Conservation (phyloP, 2,888 invertebrate species). For the Pyralis farinalis region DNA sequence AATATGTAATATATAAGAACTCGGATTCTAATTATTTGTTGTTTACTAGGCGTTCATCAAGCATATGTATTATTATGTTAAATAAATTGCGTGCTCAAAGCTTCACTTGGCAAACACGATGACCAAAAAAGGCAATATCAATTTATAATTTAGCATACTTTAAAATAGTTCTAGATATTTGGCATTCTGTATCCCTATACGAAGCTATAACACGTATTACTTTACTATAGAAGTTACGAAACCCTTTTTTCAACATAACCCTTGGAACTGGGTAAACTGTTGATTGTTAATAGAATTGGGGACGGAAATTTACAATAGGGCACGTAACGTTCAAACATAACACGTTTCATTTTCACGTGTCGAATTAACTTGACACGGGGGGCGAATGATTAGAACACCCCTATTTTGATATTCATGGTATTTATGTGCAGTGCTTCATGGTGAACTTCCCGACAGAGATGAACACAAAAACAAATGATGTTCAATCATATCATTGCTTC, state of each 20-base stretch:
- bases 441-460: too few relatives aligned
- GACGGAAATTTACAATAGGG: conserved; percentile 61
- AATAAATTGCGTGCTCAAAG: too few relatives aligned
- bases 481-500: too few relatives aligned
- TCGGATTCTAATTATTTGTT: too few relatives aligned
- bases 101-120: too few relatives aligned
- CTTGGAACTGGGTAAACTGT: conserved; percentile 51
- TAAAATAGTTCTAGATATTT: conserved; percentile 2
- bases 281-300: conserved; percentile 57
- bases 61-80: too few relatives aligned
- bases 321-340: conserved; percentile 47
- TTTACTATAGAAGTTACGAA: conserved; percentile 20
- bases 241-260: conserved; percentile 43
- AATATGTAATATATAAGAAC: too few relatives aligned
- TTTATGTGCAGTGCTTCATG: neutral
- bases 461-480: too few relatives aligned
- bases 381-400: conserved; percentile 24
- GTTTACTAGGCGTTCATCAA: too few relatives aligned
- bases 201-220: conserved; percentile 18
- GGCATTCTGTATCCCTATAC: neutral
- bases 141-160: neutral
- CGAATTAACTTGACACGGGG: conserved; percentile 40
- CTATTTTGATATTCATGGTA: conserved; percentile 25
- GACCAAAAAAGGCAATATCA: neutral
- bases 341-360: conserved; percentile 60